These are phyloP conservation scores for Falcaria lacertinaria DNA, from an alignment of 2,888 invertebrate species.

Conservation along the genomic window DNA sequence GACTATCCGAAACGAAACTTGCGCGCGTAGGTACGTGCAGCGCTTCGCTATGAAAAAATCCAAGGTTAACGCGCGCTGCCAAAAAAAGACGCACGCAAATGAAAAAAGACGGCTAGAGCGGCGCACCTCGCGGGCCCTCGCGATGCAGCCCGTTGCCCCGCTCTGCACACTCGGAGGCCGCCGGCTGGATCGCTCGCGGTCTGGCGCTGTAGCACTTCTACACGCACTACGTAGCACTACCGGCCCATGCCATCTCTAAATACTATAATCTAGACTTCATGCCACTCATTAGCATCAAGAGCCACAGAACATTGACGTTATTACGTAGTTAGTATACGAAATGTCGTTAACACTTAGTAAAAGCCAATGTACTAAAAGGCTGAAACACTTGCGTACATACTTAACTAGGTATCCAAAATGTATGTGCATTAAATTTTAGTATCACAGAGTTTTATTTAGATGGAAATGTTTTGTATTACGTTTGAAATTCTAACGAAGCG, in stretches of 20 bases:
- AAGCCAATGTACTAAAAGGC: conserved; percentile 1
- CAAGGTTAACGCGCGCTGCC: conserved; percentile 79
- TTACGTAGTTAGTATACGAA: not conserved
- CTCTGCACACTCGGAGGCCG: conserved; percentile 53
- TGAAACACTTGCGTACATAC: not conserved
- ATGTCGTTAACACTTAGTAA: conserved; percentile 3
- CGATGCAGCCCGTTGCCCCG: conserved; percentile 46
- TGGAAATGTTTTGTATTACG: too few species aligned
- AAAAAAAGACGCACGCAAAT: conserved; percentile 79
- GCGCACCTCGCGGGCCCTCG: conserved; percentile 66
- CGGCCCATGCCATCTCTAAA: not conserved
- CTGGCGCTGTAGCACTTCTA: conserved; percentile 21
- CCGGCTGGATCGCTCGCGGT: conserved; percentile 32
- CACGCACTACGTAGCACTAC: conserved; percentile 8
- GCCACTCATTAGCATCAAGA: not conserved
- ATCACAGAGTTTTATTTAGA: too few species aligned
- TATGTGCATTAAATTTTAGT: not conserved
- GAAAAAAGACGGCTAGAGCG: conserved; percentile 74
- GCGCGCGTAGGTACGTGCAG: conserved; percentile 76
- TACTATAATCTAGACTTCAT: not conserved
- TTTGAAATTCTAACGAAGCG: too few species aligned
- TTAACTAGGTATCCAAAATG: not conserved
- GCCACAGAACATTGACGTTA: conserved; percentile 29
- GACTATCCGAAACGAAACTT: conserved; percentile 76
- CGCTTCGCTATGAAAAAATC: conserved; percentile 77